Evolutionary conservation across 2,888 invertebrate genomes (phyloP), one percentile per base, ranked within the genome.

Genomic region (Lycaena phlaeas): DNA sequence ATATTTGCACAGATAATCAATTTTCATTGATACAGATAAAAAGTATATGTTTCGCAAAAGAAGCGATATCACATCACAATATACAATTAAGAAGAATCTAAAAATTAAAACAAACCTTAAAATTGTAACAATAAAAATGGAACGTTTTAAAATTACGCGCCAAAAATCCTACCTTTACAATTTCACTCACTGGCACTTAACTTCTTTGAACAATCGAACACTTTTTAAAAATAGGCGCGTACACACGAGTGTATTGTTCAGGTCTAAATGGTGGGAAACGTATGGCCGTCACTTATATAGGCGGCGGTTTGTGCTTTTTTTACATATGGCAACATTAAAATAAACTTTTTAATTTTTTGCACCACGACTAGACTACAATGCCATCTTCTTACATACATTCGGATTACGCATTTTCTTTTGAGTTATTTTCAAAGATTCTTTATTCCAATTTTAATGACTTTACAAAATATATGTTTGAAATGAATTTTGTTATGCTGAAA

Each of bases 211-310:
- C 49, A 50, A 46, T 45, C 43, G 44, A 48, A 49, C 48, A 46
- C 51, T 51, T 52, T 54, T 53, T 54, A 47, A 49, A 49, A 52
- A 51, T 50, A 50, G 54, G 56, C 55, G 54, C 56, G 55, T 57
- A 50, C 52, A 48, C 53, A 51, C 54, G 53, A 57, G 59, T 55
- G 50, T 43, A 51, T 48, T 56, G 63, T 52, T 54, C 64, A 57
- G 65, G 64, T 61, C 63, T 62, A 68, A 68, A 67, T 74, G 68
- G 61, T 49, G 58, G 46, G 49, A 46, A 54, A 53, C 61, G 61
- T 57, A 59, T 58, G 54, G 56, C 46, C 46, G 56, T 52, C 57
- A 54, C 52, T 68, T 74, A 64, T 73, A 74, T 70, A 69, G 53
- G 30, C 46, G 47, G 44, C 46, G 49, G 46, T 43, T 51, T 50